Evolutionary conservation across 2,113 vertebrate species (phyloP).

Genomic region (Anguilla japonica): DNA sequence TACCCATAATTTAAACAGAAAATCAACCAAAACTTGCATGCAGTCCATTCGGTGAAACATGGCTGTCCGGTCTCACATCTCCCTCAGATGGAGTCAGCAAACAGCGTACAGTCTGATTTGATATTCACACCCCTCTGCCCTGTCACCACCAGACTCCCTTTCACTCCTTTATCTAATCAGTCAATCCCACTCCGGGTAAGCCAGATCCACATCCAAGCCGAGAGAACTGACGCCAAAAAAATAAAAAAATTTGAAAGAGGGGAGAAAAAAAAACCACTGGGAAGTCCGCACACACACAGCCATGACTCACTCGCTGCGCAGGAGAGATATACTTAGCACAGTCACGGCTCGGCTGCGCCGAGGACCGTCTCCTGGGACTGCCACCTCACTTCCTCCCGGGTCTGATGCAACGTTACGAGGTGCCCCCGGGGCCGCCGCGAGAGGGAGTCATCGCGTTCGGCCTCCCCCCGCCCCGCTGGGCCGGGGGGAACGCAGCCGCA

Average conservation of each 20-base stretch:
- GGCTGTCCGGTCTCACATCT: not conserved
- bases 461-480: not conserved
- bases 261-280: not conserved
- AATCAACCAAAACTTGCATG: not conserved
- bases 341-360: slow-evolving; percentile 2
- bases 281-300: not conserved
- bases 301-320: not conserved
- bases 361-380: slow-evolving; percentile 8
- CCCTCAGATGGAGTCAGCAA: not conserved
- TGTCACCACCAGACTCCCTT: slow-evolving; percentile 27
- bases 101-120: not conserved
- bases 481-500: not conserved
- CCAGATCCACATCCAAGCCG: not conserved
- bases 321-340: not conserved
- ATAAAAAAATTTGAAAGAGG: not conserved
- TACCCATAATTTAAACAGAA: not conserved
- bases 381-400: slow-evolving; percentile 33
- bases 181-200: not conserved
- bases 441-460: not conserved
- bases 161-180: slow-evolving; percentile 11
- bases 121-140: slow-evolving; percentile 3
- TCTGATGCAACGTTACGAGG: not conserved
- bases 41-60: not conserved
- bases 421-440: slow-evolving; percentile 31
- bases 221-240: not conserved